Base-by-base conservation (phyloP, 2,113 vertebrate species). In the Plestiodon gilberti region DNA sequence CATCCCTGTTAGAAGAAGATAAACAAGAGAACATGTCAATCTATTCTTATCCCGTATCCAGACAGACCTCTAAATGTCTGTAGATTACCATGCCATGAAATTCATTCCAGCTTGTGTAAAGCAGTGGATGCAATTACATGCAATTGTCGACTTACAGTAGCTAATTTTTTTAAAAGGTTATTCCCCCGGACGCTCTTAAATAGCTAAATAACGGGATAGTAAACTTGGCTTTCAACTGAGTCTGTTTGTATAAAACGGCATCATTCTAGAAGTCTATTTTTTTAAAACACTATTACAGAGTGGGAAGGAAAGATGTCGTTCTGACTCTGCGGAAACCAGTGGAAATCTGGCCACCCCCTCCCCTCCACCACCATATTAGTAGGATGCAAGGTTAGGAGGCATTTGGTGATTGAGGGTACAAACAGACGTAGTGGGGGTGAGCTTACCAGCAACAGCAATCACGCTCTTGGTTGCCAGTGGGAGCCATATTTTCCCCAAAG, bases 81-180 rank as follows among this genome's bases (percentile, higher is more conserved):
- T 20, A 52, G 23, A 43, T 57, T 2, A 67, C 38, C 76, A n/a
- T 57, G 86, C 81, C 8, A 75, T 78, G 28, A 88, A 52, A 1
- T 5, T 30, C 0, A 40, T 87, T 89, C 92, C 59, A 70, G 83
- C 64, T 88, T 57, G 15, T 48, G 25, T 52, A 89, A 92, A 82
- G 18, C 3, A 70, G 33, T 22, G 88, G 10, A 11, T 92, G 64
- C 74, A 88, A 82, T 89, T 87, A 55, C 8, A 71, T 69, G 38
- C 71, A 25, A 91, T 85, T 81, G 1, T 28, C 81, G 88, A 89
- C 88, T 88, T 89, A 83, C 20, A 90, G 89, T 48, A 86, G 6
- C 1, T 48, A 55, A 1, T 40, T 57, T 64, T 40, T 1, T 48
- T 35, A 75, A 89, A 89, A 85, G 1, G 74, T 78, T 87, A 81